Percentiles rank a stretch among this genome's conserved stretches.
These are phyloP conservation scores for Melanostoma scalare DNA, from an alignment of 2,888 invertebrate species.

Conservation along the genomic window DNA sequence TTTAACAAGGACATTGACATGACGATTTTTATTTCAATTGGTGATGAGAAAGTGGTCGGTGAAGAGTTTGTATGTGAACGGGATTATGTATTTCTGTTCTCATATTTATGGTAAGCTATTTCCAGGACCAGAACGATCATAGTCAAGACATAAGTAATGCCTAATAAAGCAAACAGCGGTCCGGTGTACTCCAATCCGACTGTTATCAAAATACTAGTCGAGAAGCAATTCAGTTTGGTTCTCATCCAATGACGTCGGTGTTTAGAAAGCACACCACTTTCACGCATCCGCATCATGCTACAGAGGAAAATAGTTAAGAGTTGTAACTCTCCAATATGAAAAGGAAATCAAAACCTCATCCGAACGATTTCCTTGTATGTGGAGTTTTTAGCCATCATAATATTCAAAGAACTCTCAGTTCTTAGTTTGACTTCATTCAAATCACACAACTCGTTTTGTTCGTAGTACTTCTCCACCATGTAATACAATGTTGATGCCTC, in stretches of 20 bases:
- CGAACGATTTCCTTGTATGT: constrained; percentile 78
- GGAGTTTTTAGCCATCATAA: constrained; percentile 76
- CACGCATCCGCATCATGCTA: constrained; percentile 76
- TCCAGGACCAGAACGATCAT: constrained; percentile 76
- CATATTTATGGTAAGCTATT: constrained; percentile 66
- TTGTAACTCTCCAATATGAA: not conserved
- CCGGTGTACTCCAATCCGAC: constrained; percentile 80
- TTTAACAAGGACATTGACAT: no score
- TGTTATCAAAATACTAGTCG: constrained; percentile 76
- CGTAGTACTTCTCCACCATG: constrained; percentile 77
- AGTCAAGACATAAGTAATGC: constrained; percentile 75
- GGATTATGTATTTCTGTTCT: not conserved
- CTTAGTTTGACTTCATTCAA: constrained; percentile 79
- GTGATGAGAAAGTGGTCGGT: no score
- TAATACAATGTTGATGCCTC: constrained; percentile 77
- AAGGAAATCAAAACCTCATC: constrained; percentile 72
- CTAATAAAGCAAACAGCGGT: constrained; percentile 78
- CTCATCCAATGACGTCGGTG: constrained; percentile 78
- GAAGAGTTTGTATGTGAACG: not conserved
- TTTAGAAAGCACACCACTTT: constrained; percentile 78
- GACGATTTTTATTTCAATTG: no score
- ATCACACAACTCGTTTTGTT: constrained; percentile 80
- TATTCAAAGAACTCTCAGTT: constrained; percentile 75
- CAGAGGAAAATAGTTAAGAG: not conserved
- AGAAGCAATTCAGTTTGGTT: constrained; percentile 77